phyloP scores from a whole-genome alignment of 92 coral and sea anemone genomes.

The Heliopora coerulea region DNA sequence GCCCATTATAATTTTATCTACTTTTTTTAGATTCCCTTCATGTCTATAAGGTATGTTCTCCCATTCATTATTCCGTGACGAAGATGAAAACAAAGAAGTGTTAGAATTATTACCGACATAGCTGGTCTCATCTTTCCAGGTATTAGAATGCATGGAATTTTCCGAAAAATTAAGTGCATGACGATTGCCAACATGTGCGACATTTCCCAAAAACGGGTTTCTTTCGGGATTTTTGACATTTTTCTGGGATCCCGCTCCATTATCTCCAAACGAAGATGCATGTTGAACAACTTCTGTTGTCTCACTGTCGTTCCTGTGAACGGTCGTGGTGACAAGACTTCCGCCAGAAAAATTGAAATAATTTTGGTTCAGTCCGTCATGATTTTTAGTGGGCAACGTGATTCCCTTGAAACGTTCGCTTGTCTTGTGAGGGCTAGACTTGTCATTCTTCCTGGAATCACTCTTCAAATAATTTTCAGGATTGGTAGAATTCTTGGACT shows the following conservation, averaged over 20 bases:
- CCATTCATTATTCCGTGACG: too few species aligned
- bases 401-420: background rate
- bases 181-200: too few species aligned
- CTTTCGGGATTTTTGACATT: background rate
- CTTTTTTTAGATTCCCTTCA: too few species aligned
- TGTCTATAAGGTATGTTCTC: too few species aligned
- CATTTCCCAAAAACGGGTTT: too few species aligned
- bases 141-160: too few species aligned
- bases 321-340: background rate
- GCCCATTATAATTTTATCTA: too few species aligned
- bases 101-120: too few species aligned
- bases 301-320: background rate
- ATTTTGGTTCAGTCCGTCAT: background rate
- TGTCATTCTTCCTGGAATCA: background rate
- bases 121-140: too few species aligned
- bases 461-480: background rate
- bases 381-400: background rate
- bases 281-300: constrained; percentile 4
- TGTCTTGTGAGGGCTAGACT: background rate
- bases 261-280: background rate
- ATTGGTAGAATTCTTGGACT: background rate
- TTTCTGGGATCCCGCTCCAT: background rate
- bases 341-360: too few species aligned
- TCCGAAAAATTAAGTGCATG: too few species aligned
- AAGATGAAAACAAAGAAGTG: too few species aligned